A percentile compares a stretch with the other conserved stretches of the same genome.
Evolutionary conservation across 2,797 vertebrate species (phyloP).

Genomic region (Sciaenops ocellatus): DNA sequence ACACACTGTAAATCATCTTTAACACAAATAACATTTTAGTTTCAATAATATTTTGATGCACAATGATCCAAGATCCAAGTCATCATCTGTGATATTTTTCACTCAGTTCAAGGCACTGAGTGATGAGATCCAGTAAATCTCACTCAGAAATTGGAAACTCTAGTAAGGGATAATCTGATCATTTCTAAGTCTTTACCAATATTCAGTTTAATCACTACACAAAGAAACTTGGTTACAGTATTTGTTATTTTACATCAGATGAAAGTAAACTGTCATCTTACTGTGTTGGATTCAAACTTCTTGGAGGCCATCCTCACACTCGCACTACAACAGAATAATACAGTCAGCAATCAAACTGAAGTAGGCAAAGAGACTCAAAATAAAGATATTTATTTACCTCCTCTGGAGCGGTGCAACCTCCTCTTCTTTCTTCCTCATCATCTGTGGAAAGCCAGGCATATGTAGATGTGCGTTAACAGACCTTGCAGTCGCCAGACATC

Average conservation of each 20-base stretch:
- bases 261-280: slow-evolving; percentile 54
- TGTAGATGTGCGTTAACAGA: slow-evolving; percentile 1
- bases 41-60: neutral
- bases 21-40: neutral
- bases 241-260: neutral
- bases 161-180: neutral
- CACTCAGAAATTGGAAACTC: neutral
- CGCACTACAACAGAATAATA: slow-evolving; percentile 66
- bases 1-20: slow-evolving; percentile 4
- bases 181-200: neutral
- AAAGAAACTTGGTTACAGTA: neutral
- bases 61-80: neutral
- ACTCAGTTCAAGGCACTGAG: neutral
- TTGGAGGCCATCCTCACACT: slow-evolving; percentile 81
- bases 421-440: slow-evolving; percentile 83
- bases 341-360: neutral
- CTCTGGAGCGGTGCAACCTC: slow-evolving; percentile 78
- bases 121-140: neutral
- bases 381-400: slow-evolving; percentile 69
- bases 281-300: slow-evolving; percentile 75
- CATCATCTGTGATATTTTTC: neutral
- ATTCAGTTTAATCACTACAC: neutral
- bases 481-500: slow-evolving; percentile 6
- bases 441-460: slow-evolving; percentile 63
- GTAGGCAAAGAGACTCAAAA: neutral